A percentile compares a stretch with the other conserved stretches of the same genome.
Evolutionary conservation across 2,113 vertebrate genomes (phyloP).

Genomic region (Nyctereutes procyonoides): DNA sequence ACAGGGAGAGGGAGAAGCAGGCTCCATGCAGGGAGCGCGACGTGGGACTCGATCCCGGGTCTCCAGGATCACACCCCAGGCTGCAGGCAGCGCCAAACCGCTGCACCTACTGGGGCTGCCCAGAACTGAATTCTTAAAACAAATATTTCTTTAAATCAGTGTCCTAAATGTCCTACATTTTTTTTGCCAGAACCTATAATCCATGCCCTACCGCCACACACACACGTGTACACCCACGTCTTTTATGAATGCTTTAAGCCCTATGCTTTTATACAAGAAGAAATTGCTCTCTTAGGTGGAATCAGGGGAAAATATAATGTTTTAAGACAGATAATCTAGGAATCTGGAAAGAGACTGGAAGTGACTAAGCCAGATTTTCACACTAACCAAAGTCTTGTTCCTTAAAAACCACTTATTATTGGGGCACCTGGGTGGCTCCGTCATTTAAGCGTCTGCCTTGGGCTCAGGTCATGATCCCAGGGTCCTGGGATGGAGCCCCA

Average conservation of each 20-base stretch:
- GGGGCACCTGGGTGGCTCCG: neutral
- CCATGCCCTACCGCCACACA: too few species aligned
- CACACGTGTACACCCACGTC: neutral
- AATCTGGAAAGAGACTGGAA: slow-evolving; percentile 11
- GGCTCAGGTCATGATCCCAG: neutral
- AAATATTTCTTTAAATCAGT: neutral
- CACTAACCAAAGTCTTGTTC: neutral
- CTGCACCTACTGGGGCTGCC: neutral
- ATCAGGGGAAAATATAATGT: slow-evolving; percentile 29
- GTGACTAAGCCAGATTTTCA: slow-evolving; percentile 13
- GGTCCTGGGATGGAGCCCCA: neutral
- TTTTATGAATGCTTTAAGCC: slow-evolving; percentile 55
- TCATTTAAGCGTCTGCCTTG: neutral
- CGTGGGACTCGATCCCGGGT: too few species aligned
- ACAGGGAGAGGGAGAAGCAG: too few species aligned
- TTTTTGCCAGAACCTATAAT: slow-evolving; percentile 18
- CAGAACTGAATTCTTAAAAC: slow-evolving; percentile 46
- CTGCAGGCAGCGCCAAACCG: too few species aligned
- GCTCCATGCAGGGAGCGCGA: too few species aligned
- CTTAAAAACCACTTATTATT: neutral
- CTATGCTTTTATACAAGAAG: slow-evolving; percentile 25
- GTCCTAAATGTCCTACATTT: neutral
- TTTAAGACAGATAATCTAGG: slow-evolving; percentile 37
- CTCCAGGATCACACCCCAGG: too few species aligned
- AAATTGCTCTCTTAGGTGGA: slow-evolving; percentile 20